These are phyloP conservation scores for Caradrina kadenii DNA, from an alignment of 2,888 invertebrate genomes.

Conservation along the genomic window DNA sequence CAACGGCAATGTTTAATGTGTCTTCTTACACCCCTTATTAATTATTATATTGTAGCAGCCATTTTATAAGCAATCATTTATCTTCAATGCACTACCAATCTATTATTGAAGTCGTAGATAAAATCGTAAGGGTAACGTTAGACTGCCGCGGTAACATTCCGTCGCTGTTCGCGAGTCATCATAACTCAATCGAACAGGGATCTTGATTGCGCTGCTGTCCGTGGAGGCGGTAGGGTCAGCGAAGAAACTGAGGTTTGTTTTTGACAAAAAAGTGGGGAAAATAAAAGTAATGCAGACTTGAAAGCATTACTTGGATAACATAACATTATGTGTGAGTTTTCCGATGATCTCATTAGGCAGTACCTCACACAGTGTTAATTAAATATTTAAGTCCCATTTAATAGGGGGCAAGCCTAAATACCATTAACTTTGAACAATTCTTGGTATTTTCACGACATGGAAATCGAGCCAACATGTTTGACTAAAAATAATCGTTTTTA, in stretches of 20 bases:
- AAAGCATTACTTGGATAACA: too few species aligned
- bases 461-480: too few species aligned
- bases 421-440: too few species aligned
- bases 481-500: too few species aligned
- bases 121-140: slow-evolving; percentile 60
- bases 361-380: too few species aligned
- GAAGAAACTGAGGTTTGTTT: neutral
- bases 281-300: neutral
- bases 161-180: slow-evolving; percentile 67
- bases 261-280: neutral
- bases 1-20: too few species aligned
- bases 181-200: slow-evolving; percentile 75
- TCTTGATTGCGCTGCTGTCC: slow-evolving; percentile 73
- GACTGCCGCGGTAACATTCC: slow-evolving; percentile 64
- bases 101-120: slow-evolving; percentile 59
- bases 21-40: neutral
- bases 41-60: slow-evolving; percentile 7
- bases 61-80: slow-evolving; percentile 8
- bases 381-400: too few species aligned
- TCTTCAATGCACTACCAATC: slow-evolving; percentile 39
- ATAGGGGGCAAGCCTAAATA: too few species aligned
- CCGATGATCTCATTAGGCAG: too few species aligned
- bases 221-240: slow-evolving; percentile 53
- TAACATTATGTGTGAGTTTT: too few species aligned
- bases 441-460: too few species aligned